A percentile compares a stretch with the other conserved stretches of the same genome.
These are phyloP conservation scores for Gavialis gangeticus DNA, from an alignment of 2,113 vertebrate genomes.

Conservation along the genomic window DNA sequence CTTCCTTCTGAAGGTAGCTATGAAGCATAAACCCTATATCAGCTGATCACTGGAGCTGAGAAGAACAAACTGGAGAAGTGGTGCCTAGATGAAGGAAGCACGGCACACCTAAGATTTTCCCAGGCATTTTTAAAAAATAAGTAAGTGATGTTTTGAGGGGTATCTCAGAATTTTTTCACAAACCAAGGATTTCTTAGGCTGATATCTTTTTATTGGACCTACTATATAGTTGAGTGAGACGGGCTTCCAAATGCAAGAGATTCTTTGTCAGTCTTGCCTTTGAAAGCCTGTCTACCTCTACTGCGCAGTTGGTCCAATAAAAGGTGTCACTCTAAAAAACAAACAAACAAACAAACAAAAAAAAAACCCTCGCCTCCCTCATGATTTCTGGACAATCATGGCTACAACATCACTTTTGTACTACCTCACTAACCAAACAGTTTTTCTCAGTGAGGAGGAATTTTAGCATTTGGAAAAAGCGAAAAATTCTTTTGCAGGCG, in stretches of 20 bases:
- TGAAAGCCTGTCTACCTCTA: no score
- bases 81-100: neutral
- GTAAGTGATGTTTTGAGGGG: neutral
- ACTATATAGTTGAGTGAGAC: no score
- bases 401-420: neutral
- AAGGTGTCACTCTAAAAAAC: no score
- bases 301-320: no score
- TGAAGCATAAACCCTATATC: neutral
- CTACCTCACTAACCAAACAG: no score
- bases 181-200: no score
- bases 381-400: neutral
- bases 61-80: constrained; percentile 9
- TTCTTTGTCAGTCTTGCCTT: no score
- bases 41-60: constrained; percentile 24
- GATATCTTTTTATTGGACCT: no score
- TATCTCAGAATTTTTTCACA: no score
- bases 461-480: neutral
- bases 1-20: neutral
- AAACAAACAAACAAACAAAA: no score
- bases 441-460: neutral
- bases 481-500: neutral
- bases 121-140: neutral
- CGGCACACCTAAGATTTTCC: neutral
- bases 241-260: no score
- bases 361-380: neutral